A percentile compares a stretch with the other conserved stretches of the same genome.
phyloP scores from a whole-genome alignment of 1,140 invertebrate genomes.

The Drosophila albomicans region DNA sequence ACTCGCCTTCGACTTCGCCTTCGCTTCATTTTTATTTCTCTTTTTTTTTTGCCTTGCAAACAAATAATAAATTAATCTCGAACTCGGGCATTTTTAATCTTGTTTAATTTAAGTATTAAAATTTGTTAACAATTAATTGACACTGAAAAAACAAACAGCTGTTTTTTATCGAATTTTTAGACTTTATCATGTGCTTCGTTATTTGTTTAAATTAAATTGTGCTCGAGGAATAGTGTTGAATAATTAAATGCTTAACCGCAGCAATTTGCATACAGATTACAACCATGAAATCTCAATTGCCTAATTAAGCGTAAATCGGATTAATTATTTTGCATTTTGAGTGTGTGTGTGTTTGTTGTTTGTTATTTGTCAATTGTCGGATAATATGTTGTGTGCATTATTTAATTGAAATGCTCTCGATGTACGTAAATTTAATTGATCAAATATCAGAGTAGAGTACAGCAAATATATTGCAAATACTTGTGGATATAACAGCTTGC shows the following conservation, averaged over 20 bases:
- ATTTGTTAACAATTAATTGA: conserved; percentile 6
- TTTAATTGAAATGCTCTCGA: conserved; percentile 7
- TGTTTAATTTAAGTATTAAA: conserved; percentile 20
- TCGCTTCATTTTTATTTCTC: neutral
- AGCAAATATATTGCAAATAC: conserved; percentile 12
- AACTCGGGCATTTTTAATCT: conserved; percentile 1
- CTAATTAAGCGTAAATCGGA: conserved; percentile 50
- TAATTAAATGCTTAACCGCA: conserved; percentile 36
- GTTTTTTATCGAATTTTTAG: neutral
- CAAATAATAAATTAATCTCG: conserved; percentile 41
- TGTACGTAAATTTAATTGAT: conserved; percentile 27
- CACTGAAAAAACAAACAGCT: conserved; percentile 11
- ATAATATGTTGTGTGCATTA: conserved; percentile 12
- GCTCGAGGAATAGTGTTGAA: conserved; percentile 35
- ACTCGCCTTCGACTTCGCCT: neutral
- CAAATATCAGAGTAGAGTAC: conserved; percentile 53
- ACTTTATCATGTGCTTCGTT: conserved; percentile 1
- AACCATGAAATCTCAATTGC: conserved; percentile 31
- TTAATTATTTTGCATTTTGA: conserved; percentile 45
- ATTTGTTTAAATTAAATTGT: conserved; percentile 37
- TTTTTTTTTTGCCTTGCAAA: neutral
- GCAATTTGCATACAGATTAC: conserved; percentile 34
- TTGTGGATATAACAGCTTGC: conserved; percentile 20
- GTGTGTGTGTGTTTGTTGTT: neutral
- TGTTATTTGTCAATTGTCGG: conserved; percentile 7